Percentiles rank a stretch among this genome's conserved stretches.
These are phyloP conservation scores for Rhamphomyia laevipes DNA, from an alignment of 2,888 invertebrate species.

Conservation along the genomic window DNA sequence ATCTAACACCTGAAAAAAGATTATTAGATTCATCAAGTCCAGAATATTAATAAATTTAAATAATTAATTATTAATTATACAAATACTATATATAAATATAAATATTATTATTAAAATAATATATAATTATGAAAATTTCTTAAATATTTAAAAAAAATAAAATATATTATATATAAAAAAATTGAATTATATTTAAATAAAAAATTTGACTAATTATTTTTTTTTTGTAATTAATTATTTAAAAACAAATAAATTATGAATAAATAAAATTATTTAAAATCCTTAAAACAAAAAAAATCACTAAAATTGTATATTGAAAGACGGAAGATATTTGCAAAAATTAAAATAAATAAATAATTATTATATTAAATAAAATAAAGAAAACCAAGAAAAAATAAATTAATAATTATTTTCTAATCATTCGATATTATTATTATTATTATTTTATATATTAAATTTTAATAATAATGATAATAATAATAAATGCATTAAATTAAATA, in stretches of 20 bases:
- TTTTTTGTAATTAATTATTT: too few relatives aligned
- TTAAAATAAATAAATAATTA: too few relatives aligned
- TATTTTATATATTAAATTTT: background rate
- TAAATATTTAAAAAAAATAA: background rate
- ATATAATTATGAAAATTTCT: background rate
- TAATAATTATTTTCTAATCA: constrained; percentile 5
- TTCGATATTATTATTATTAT: constrained; percentile 16
- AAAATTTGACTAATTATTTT: too few relatives aligned
- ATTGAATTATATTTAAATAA: too few relatives aligned
- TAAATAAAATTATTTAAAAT: too few relatives aligned
- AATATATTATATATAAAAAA: background rate
- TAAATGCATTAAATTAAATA: background rate
- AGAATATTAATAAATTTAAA: constrained; percentile 30
- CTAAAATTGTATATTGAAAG: too few relatives aligned
- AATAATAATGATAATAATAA: too few relatives aligned
- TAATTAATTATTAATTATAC: constrained; percentile 10
- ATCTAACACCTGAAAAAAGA: constrained; percentile 38
- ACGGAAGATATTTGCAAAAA: too few relatives aligned
- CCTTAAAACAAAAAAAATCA: too few relatives aligned
- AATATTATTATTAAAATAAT: constrained; percentile 13
- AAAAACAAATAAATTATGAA: too few relatives aligned
- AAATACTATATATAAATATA: constrained; percentile 18
- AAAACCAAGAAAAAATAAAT: background rate
- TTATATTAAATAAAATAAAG: too few relatives aligned
- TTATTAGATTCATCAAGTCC: constrained; percentile 38